Conservation (phyloP, 2,888 invertebrate species). For the Desoria tigrina region DNA sequence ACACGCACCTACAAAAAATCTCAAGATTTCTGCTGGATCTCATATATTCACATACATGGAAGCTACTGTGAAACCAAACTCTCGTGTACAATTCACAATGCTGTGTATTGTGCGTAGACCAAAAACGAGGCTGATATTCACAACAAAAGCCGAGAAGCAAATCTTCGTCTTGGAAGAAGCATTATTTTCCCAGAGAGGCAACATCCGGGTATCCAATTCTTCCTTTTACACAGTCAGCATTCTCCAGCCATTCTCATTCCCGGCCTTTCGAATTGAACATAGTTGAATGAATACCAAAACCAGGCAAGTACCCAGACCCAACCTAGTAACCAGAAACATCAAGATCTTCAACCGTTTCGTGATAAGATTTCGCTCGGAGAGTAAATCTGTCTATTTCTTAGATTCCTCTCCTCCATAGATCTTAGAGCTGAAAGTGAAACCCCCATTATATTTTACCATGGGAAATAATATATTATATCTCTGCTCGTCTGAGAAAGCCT, state of each 20-base stretch:
- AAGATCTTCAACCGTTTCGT: not conserved
- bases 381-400: conserved; percentile 4
- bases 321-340: not conserved
- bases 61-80: too few relatives aligned
- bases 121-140: too few relatives aligned
- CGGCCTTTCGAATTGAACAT: not conserved
- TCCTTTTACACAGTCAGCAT: conserved; percentile 7
- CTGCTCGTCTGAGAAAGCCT: not conserved
- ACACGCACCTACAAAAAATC: not conserved
- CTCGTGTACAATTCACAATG: too few relatives aligned
- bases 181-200: conserved; percentile 6
- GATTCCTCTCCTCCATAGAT: too few relatives aligned
- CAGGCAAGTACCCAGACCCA: not conserved
- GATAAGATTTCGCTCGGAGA: conserved; percentile 4
- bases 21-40: too few relatives aligned
- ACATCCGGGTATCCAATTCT: conserved; percentile 15
- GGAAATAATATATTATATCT: not conserved
- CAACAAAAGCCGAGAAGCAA: conserved; percentile 1
- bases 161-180: too few relatives aligned
- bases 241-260: not conserved
- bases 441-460: not conserved
- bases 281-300: not conserved
- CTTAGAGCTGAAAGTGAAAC: conserved; percentile 9
- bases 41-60: too few relatives aligned
- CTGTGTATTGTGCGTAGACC: too few relatives aligned